Evolutionary conservation across 2,888 invertebrate genomes (phyloP), one percentile per base, ranked within the genome.

Genomic region (Hirudinaria manillensis): DNA sequence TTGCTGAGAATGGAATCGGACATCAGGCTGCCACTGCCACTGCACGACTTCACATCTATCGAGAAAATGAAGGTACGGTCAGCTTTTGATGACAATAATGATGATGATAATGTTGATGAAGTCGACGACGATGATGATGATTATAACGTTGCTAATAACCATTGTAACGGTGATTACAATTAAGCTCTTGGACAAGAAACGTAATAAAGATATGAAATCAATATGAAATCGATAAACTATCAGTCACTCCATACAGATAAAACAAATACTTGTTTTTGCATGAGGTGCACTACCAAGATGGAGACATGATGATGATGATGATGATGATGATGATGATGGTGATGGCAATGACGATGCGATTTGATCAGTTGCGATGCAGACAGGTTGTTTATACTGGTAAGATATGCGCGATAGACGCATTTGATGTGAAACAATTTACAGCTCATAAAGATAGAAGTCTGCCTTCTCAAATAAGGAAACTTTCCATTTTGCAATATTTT

Each of bases 1-100:
- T 95, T 74, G 98, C 97, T 0, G 95, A 96, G 86, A 99, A 98
- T 86, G 94, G 95, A 65, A 93, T 95, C 36, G 97, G 95, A 0
- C 94, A 95, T 86, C 93, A 94, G 4, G 95, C 96, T 77, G 90
- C 90, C 79, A 93, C 95, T 34, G 21, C 51, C 1, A 91, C 92
- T 79, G 97, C 96, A 72, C 91, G 90, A 73, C 89, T 99, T 81
- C 90, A 90, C 75, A 94, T 97, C 80, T 92, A 80, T 67, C 51
- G 34, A 3, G 56, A 70, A 32, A 45, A 53, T 45, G 55, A 32
- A 27, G 72, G n/a, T 67, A 7, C 7, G 29, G 67, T 67, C 21
- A 27, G 38, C 16, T 68, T 19, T 6, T 71, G 53, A 27, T 71
- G 71, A 71, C 21, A 13, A 68, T 68, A 32, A 68, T 68, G 34